phyloP scores from a whole-genome alignment of 2,797 vertebrate species.

The Pipistrellus pygmaeus region DNA sequence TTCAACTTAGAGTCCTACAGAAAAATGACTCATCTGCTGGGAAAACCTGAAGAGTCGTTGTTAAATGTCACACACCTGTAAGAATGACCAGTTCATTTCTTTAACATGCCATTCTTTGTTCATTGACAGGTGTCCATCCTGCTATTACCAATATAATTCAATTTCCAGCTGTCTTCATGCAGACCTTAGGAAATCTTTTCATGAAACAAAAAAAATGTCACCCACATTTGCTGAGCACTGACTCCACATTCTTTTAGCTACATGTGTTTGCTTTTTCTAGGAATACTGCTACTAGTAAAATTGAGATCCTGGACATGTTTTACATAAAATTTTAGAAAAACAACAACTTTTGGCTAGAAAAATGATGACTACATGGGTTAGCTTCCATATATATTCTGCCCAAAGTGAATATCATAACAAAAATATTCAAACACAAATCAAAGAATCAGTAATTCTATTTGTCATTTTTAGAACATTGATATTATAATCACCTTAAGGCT shows the following conservation, averaged over 20 bases:
- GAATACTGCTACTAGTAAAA: background rate
- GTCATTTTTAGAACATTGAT: background rate
- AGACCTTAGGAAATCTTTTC: background rate
- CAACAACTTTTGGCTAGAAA: background rate
- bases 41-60: background rate
- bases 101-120: background rate
- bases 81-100: background rate
- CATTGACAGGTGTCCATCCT: background rate
- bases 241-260: background rate
- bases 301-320: background rate
- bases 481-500: background rate
- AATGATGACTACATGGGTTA: background rate
- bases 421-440: slow-evolving; percentile 30
- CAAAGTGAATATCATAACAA: background rate
- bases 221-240: background rate
- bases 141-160: background rate
- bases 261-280: background rate
- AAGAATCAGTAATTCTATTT: background rate
- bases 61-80: slow-evolving; percentile 12
- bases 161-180: background rate
- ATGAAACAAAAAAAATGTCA: background rate
- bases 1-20: background rate
- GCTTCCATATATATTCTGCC: background rate
- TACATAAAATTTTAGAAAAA: background rate
- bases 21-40: background rate